Percentiles rank a stretch among this genome's conserved stretches.
Evolutionary conservation across 2,888 invertebrate genomes (phyloP).

Genomic region (Eutolmus rufibarbis): DNA sequence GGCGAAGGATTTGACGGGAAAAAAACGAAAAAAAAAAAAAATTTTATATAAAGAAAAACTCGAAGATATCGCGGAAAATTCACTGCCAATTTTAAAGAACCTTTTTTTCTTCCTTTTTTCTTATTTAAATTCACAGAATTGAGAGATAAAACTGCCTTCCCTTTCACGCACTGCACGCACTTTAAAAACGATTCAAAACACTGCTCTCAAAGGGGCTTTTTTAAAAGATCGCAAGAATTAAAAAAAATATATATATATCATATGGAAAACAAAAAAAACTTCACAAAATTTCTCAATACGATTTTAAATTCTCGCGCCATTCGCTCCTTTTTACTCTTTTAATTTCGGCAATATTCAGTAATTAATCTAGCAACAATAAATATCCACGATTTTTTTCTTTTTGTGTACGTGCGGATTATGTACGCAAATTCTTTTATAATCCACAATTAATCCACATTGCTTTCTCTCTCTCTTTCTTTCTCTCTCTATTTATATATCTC

Average conservation of each 20-base stretch:
- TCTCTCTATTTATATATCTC: not conserved
- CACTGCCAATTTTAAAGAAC: not conserved
- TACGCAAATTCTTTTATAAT: conserved; percentile 7
- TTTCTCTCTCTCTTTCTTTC: not conserved
- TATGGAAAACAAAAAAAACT: not conserved
- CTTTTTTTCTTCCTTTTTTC: not conserved
- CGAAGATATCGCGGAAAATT: not conserved
- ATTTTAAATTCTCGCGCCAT: not conserved
- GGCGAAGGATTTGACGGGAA: not conserved
- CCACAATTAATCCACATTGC: conserved; percentile 28
- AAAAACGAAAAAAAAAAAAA: not conserved
- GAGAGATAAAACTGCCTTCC: not conserved
- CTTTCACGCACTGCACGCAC: conserved; percentile 7
- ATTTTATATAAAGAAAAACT: not conserved
- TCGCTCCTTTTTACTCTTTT: not conserved
- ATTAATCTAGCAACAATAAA: not conserved
- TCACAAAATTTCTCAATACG: not conserved
- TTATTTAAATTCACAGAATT: not conserved
- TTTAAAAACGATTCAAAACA: not conserved
- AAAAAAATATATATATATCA: not conserved
- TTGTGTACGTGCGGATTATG: not conserved
- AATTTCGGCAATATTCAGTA: not conserved
- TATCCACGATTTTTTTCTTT: not conserved
- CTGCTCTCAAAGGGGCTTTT: not conserved
- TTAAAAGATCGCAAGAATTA: not conserved